A percentile compares a stretch with the other conserved stretches of the same genome.
Conservation (phyloP, 2,797 vertebrate genomes). For the Xiphorhynchus erythropygius region DNA sequence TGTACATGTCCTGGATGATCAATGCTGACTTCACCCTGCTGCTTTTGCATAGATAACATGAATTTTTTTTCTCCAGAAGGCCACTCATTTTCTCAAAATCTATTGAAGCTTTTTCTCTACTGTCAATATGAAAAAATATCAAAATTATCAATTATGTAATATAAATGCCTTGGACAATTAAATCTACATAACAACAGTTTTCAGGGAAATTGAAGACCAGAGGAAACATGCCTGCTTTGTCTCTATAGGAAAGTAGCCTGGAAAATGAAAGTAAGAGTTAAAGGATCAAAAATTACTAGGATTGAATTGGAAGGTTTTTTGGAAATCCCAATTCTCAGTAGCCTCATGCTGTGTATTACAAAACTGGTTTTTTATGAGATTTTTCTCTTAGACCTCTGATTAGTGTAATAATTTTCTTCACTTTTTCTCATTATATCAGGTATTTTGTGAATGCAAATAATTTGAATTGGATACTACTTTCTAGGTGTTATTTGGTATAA, state of each 20-base stretch:
- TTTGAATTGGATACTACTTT: not conserved
- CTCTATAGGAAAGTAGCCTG: not conserved
- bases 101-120: not conserved
- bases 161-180: not conserved
- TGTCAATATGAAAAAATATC: not conserved
- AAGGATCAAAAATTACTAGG: not conserved
- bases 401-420: not conserved
- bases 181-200: not conserved
- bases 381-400: not conserved
- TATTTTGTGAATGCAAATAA: not conserved
- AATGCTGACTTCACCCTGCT: not conserved
- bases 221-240: not conserved
- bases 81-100: not conserved
- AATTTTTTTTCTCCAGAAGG: not conserved
- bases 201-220: not conserved
- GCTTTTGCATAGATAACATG: not conserved
- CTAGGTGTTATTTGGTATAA: not conserved
- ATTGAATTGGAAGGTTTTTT: not conserved
- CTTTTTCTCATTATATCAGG: not conserved
- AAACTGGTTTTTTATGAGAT: not conserved
- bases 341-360: not conserved
- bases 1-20: accelerated
- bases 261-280: not conserved
- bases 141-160: too few relatives aligned
- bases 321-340: not conserved